These are phyloP conservation scores for Acridotheres tristis DNA, from an alignment of 2,797 vertebrate genomes.

Conservation along the genomic window DNA sequence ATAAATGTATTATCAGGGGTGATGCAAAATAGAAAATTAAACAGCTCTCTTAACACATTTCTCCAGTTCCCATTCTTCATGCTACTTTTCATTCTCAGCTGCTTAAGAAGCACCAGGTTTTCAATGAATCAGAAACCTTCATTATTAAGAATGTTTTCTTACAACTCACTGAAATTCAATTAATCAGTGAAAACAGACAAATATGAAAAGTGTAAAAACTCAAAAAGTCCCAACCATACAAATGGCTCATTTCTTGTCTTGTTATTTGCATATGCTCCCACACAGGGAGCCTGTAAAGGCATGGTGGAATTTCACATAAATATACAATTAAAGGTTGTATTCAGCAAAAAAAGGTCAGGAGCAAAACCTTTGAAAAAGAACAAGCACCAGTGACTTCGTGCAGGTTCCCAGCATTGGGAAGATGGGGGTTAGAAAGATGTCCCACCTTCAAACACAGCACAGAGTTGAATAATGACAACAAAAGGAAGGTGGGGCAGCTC, in stretches of 20 bases:
- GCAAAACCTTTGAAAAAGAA: slow-evolving; percentile 13
- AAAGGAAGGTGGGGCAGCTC: neutral
- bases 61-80: neutral
- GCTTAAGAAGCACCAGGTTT: neutral
- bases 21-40: neutral
- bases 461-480: neutral
- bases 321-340: slow-evolving; percentile 28
- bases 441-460: neutral
- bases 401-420: neutral
- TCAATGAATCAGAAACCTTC: neutral
- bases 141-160: neutral
- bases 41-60: neutral
- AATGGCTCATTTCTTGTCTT: neutral
- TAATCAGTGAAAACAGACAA: neutral
- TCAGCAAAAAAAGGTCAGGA: neutral
- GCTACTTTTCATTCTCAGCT: neutral
- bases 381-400: neutral
- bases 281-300: neutral
- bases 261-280: slow-evolving; percentile 11
- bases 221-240: neutral
- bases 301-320: neutral
- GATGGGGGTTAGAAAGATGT: neutral
- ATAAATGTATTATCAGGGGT: neutral
- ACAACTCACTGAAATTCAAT: neutral
- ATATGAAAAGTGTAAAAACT: accelerated